These are phyloP conservation scores for Hyla sarda DNA, from an alignment of 2,113 vertebrate genomes.

Conservation along the genomic window DNA sequence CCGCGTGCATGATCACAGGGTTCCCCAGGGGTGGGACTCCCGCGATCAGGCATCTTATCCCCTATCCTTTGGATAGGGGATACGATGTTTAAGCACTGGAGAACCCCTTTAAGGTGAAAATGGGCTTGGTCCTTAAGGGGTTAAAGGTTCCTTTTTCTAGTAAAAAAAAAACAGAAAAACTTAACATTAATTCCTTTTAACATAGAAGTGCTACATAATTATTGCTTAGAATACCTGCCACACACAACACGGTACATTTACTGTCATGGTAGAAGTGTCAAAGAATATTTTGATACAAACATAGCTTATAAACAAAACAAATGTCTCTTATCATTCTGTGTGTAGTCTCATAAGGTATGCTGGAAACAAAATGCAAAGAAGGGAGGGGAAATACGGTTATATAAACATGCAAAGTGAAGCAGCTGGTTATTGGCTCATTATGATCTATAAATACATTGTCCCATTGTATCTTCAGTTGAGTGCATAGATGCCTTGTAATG, in stretches of 20 bases:
- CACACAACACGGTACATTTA: not conserved
- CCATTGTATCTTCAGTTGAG: slow-evolving; percentile 44
- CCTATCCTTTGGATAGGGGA: too few species aligned
- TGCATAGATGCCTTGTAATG: slow-evolving; percentile 46
- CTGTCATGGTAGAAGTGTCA: not conserved
- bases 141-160: too few species aligned
- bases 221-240: not conserved
- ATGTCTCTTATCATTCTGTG: not conserved
- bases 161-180: too few species aligned
- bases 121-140: too few species aligned
- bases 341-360: not conserved
- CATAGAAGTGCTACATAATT: too few species aligned
- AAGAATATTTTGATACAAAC: not conserved
- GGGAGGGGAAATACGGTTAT: not conserved
- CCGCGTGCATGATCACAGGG: too few species aligned
- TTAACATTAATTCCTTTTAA: too few species aligned
- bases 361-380: not conserved
- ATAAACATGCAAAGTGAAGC: slow-evolving; percentile 30
- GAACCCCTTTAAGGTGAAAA: too few species aligned
- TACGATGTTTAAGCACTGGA: too few species aligned
- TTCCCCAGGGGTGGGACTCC: too few species aligned
- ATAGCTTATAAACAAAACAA: not conserved
- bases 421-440: slow-evolving; percentile 47
- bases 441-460: slow-evolving; percentile 49
- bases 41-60: too few species aligned